Base-by-base conservation (phyloP, 2,113 vertebrate species). In the Gasterosteus nipponicus region DNA sequence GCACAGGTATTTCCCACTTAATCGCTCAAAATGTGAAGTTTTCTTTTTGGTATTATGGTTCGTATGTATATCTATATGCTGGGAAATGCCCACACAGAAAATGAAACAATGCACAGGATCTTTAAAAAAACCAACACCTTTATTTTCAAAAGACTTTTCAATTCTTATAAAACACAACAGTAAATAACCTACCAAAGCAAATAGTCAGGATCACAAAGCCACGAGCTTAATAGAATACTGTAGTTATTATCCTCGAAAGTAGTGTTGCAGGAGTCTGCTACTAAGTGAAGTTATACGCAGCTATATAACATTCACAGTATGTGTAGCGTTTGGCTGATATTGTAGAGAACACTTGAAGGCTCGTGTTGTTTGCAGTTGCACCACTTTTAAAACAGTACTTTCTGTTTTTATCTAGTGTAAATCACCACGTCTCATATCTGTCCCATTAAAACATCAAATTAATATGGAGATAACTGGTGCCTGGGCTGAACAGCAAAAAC, bases 81-180 rank as follows among this genome's bases (percentile, higher is more conserved):
- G 22, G 7, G 22, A 69, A 12, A 56, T 14, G 1, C 9, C 16
- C 0, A 1, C n/a, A 9, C 0, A 0, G 1, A 51, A 53, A 53
- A 69, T 22, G 10, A 73, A 47, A 71, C 2, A 14, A 65, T 2
- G 1, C 31, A 66, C 7, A 84, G 26, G 51, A 64, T 35, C 66
- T 77, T 72, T 86, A 89, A 91, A 89, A 38, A 38, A 90, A 91
- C 83, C 83, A 64, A 80, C 79, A 85, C 61, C 66, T 92, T 92
- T 91, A 92, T 93, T 92, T 89, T 75, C 22, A 81, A 87, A 66
- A 64, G 41, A 84, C 77, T 81, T 85, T 88, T 84, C 49, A 84
- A 86, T 81, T 72, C 59, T 84, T 89, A 89, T 85, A 92, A 92
- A 93, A 91, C 75, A 86, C 39, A 77, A 75, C 86, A 86, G 87